Percentiles rank a stretch among this genome's conserved stretches.
Evolutionary conservation across 2,113 vertebrate genomes (phyloP).

Genomic region (Ardeotis arabs): DNA sequence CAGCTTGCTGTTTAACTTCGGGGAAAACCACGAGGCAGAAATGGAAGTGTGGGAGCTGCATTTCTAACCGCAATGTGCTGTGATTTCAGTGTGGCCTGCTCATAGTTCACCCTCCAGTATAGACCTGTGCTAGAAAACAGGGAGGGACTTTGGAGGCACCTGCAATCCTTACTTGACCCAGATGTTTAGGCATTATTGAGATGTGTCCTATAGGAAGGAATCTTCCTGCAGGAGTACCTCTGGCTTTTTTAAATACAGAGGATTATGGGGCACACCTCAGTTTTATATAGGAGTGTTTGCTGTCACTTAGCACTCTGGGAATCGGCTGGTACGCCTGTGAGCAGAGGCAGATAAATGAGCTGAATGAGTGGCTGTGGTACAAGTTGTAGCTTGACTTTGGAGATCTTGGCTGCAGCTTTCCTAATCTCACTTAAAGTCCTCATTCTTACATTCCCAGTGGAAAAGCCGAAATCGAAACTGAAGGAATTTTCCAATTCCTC

Average conservation of each 20-base stretch:
- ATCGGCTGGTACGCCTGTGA: accelerated
- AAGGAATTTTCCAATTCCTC: slow-evolving; percentile 27
- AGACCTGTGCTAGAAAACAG: neutral
- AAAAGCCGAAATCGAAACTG: neutral
- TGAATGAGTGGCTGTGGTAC: neutral
- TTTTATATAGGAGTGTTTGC: neutral
- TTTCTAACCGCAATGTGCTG: neutral
- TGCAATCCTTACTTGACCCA: neutral
- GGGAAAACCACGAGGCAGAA: neutral
- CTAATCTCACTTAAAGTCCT: neutral
- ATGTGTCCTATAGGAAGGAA: neutral
- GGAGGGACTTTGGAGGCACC: neutral
- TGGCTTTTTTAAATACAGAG: neutral
- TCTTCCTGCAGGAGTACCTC: neutral
- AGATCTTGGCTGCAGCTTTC: neutral
- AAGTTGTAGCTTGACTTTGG: neutral
- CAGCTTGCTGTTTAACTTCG: neutral
- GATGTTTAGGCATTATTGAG: neutral
- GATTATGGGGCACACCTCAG: neutral
- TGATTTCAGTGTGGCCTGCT: neutral
- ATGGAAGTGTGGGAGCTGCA: neutral
- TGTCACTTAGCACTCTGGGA: neutral
- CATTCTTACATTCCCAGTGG: neutral
- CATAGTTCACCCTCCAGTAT: neutral
- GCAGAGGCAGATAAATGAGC: neutral